Conservation (phyloP, 2,113 vertebrate genomes). For the Tursiops truncatus region DNA sequence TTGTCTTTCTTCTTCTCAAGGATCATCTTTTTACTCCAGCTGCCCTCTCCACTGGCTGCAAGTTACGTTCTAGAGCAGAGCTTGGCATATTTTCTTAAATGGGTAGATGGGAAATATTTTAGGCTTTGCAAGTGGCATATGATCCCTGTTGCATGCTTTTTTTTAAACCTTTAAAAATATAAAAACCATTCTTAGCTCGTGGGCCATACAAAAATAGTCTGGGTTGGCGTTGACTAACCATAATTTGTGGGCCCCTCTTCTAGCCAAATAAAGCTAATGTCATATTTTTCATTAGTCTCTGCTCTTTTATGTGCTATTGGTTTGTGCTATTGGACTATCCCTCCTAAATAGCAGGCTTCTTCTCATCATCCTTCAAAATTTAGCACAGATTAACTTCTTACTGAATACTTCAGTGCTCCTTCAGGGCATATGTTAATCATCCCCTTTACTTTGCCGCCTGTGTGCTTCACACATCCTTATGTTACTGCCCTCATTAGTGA, state of each 20-base stretch:
- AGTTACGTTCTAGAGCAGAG: not conserved
- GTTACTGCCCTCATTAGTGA: not conserved
- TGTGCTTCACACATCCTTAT: not conserved
- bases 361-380: not conserved
- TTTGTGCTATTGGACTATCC: not conserved
- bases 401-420: not conserved
- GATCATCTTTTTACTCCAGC: not conserved
- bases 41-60: not conserved
- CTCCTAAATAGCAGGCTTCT: not conserved
- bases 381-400: not conserved
- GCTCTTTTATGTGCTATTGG: not conserved
- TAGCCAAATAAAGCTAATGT: not conserved
- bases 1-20: not conserved
- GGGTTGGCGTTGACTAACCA: not conserved
- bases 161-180: not conserved
- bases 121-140: not conserved
- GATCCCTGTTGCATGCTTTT: not conserved
- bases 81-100: not conserved
- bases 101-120: not conserved
- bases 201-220: not conserved
- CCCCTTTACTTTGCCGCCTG: not conserved
- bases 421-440: not conserved
- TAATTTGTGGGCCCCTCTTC: not conserved
- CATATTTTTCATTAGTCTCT: not conserved
- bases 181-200: conserved; percentile 20